phyloP scores from a whole-genome alignment of 2,888 invertebrate species.

The Microctonus aethiopoides region DNA sequence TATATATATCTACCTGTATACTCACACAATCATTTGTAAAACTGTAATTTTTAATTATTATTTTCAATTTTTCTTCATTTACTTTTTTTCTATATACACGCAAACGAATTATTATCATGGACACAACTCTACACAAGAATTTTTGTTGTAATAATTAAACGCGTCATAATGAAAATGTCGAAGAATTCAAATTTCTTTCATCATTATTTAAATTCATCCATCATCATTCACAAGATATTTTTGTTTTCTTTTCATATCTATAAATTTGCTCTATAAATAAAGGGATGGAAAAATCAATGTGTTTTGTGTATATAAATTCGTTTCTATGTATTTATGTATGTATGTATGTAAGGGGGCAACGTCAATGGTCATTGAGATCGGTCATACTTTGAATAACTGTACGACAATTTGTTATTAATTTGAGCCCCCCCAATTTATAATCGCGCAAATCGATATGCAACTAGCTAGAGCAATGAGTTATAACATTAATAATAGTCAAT shows the following conservation, averaged over 20 bases:
- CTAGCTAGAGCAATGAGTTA: conserved; percentile 56
- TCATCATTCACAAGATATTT: neutral
- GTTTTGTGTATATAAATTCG: no score
- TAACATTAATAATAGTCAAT: conserved; percentile 60
- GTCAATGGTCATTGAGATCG: conserved; percentile 66
- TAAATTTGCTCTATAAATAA: neutral
- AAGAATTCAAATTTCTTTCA: neutral
- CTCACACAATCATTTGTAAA: neutral
- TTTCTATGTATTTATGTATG: no score
- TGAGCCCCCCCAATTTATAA: conserved; percentile 34
- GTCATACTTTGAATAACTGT: conserved; percentile 55
- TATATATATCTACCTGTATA: neutral
- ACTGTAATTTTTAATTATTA: neutral
- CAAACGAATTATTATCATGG: neutral
- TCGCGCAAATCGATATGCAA: conserved; percentile 54
- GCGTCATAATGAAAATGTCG: neutral
- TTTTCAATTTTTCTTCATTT: no score
- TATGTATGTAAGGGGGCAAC: conserved; percentile 41
- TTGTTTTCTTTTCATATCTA: no score
- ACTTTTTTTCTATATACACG: neutral
- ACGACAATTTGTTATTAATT: conserved; percentile 53
- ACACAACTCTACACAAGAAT: neutral
- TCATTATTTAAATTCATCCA: neutral
- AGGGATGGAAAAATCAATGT: neutral
- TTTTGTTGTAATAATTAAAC: neutral